Percentiles rank a stretch among this genome's conserved stretches.
Conservation (phyloP, 2,888 invertebrate genomes). For the Arctia plantaginis region DNA sequence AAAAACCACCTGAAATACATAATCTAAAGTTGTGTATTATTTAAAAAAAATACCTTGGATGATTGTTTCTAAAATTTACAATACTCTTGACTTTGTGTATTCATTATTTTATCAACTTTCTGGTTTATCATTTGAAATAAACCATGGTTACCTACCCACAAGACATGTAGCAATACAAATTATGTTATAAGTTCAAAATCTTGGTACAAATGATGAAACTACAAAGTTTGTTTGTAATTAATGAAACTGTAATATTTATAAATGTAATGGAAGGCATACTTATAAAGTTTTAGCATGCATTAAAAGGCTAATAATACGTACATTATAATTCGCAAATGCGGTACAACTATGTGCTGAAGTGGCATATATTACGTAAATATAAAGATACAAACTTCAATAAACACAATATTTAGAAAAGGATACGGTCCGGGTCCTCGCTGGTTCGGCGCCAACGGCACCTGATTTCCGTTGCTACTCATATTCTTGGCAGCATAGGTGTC, state of each 20-base stretch:
- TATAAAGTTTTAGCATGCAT: slow-evolving; percentile 1
- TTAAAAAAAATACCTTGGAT: not conserved
- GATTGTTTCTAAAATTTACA: not conserved
- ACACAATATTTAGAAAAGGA: slow-evolving; percentile 79
- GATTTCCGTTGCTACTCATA: slow-evolving; percentile 89
- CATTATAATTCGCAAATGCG: slow-evolving; percentile 75
- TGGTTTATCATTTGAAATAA: slow-evolving; percentile 24
- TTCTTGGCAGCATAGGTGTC: slow-evolving; percentile 87
- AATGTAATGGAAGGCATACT: slow-evolving; percentile 10
- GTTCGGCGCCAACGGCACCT: slow-evolving; percentile 88
- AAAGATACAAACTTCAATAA: slow-evolving; percentile 64
- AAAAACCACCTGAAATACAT: not conserved
- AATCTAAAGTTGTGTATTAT: not conserved
- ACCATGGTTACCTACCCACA: slow-evolving; percentile 31
- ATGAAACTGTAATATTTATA: slow-evolving; percentile 7
- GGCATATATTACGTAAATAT: slow-evolving; percentile 84
- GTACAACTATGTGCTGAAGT: slow-evolving; percentile 75
- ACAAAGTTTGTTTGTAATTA: not conserved
- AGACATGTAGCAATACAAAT: slow-evolving; percentile 45
- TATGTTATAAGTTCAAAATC: slow-evolving; percentile 11
- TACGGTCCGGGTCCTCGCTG: slow-evolving; percentile 87
- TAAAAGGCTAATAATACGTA: slow-evolving; percentile 37
- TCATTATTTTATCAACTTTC: not conserved
- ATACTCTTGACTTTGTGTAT: not conserved
- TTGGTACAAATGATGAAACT: not conserved